Evolutionary conservation across 2,888 invertebrate genomes (phyloP).

Genomic region (Eilema depressum): DNA sequence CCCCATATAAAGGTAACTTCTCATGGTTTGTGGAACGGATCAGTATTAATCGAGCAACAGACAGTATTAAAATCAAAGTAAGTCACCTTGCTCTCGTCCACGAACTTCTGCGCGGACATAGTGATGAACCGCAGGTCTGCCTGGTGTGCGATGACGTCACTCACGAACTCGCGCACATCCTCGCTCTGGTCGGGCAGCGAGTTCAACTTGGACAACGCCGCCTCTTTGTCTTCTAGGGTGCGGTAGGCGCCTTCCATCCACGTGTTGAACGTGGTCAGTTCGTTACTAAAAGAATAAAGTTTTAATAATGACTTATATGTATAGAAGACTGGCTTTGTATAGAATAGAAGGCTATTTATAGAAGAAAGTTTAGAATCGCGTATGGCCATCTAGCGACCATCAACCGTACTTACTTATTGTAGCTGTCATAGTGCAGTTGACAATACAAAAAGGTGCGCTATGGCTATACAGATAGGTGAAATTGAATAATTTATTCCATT

Average conservation of each 20-base stretch:
- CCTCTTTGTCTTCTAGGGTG: constrained; percentile 94
- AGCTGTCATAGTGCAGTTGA: no score
- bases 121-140: constrained; percentile 98
- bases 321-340: no score
- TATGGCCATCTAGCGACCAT: no score
- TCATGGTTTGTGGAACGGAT: no score
- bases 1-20: no score
- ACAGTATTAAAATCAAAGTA: neutral
- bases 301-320: neutral
- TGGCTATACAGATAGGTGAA: no score
- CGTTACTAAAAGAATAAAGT: constrained; percentile 84
- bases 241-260: constrained; percentile 95
- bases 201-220: constrained; percentile 92
- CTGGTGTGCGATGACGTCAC: constrained; percentile 98
- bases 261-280: constrained; percentile 92
- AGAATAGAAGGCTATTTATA: no score
- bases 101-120: constrained; percentile 98
- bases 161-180: constrained; percentile 95
- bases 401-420: no score
- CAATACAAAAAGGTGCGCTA: no score
- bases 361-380: no score
- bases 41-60: neutral
- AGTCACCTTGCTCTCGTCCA: constrained; percentile 95
- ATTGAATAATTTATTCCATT: no score
- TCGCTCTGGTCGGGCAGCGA: constrained; percentile 91